Conservation (phyloP, 2,113 vertebrate species). For the Hiodon alosoides region DNA sequence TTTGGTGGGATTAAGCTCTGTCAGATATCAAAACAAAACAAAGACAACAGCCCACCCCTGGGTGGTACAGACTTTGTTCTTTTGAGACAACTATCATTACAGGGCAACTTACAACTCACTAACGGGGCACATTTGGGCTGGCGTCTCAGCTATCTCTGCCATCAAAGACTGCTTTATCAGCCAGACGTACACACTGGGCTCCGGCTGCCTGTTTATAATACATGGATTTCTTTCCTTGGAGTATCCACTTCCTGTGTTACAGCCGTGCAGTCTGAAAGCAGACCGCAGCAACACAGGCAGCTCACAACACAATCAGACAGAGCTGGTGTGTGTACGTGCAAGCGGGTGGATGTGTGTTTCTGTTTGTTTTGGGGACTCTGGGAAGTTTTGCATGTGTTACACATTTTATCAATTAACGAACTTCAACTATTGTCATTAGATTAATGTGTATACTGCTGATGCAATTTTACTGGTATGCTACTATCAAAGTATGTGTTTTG, state of each 20-base stretch:
- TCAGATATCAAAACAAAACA: constrained; percentile 28
- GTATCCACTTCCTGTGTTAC: neutral
- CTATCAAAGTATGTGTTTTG: no score
- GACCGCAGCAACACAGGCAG: constrained; percentile 22
- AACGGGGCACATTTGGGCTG: constrained; percentile 63
- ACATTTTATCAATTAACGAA: no score
- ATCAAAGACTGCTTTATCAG: constrained; percentile 67
- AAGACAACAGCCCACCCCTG: constrained; percentile 25
- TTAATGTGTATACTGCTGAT: no score
- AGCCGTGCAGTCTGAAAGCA: neutral
- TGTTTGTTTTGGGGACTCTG: no score
- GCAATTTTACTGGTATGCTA: no score
- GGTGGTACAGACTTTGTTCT: constrained; percentile 47
- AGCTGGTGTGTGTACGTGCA: neutral
- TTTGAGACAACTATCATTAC: constrained; percentile 55
- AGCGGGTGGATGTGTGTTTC: neutral
- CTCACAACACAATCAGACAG: neutral
- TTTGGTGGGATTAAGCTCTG: constrained; percentile 31
- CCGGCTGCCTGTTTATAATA: constrained; percentile 56
- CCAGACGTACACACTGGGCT: constrained; percentile 59
- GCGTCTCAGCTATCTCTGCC: constrained; percentile 68
- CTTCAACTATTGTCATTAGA: no score
- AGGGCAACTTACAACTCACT: constrained; percentile 54
- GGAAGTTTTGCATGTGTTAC: no score
- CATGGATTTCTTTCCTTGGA: constrained; percentile 32